Conservation (phyloP, 1,140 invertebrate genomes). For the Drosophila ambigua region DNA sequence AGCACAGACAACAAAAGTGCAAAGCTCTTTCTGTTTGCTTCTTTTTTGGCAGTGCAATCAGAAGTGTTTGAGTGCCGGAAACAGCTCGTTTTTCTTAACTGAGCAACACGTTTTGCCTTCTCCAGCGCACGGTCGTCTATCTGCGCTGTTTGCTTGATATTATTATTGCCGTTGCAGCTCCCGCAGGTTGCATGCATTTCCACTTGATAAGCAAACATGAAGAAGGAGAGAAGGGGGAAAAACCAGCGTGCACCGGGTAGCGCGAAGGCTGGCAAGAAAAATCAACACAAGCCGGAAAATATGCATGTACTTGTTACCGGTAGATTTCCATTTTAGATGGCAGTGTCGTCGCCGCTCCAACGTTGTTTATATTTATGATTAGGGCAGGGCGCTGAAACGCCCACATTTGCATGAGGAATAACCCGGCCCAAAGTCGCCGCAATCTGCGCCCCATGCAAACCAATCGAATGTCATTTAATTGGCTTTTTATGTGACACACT, state of each 20-base stretch:
- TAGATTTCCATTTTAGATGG: slow-evolving; percentile 79
- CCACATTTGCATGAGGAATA: slow-evolving; percentile 1
- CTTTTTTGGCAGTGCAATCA: slow-evolving; percentile 58
- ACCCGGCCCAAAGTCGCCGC: slow-evolving; percentile 1
- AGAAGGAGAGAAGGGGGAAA: neutral
- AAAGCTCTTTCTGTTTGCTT: neutral
- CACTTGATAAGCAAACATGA: slow-evolving; percentile 72
- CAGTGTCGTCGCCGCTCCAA: slow-evolving; percentile 26
- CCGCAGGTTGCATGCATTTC: slow-evolving; percentile 65
- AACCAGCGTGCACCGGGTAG: too few species aligned
- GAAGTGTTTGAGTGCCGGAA: slow-evolving; percentile 75
- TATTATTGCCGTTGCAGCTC: slow-evolving; percentile 38
- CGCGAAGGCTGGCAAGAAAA: slow-evolving; percentile 44
- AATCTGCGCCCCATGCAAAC: slow-evolving; percentile 38
- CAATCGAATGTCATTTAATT: slow-evolving; percentile 76
- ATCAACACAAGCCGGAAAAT: slow-evolving; percentile 75
- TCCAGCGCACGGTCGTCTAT: slow-evolving; percentile 30
- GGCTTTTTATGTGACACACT: slow-evolving; percentile 53
- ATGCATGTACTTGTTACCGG: slow-evolving; percentile 75
- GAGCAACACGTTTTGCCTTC: slow-evolving; percentile 63
- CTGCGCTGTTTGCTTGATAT: slow-evolving; percentile 36
- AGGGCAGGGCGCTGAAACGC: slow-evolving; percentile 39
- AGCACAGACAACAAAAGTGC: slow-evolving; percentile 46
- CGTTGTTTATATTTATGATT: slow-evolving; percentile 64
- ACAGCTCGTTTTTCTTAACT: slow-evolving; percentile 74